Conservation (phyloP, 2,888 invertebrate genomes). For the Perizoma flavofasciatum region DNA sequence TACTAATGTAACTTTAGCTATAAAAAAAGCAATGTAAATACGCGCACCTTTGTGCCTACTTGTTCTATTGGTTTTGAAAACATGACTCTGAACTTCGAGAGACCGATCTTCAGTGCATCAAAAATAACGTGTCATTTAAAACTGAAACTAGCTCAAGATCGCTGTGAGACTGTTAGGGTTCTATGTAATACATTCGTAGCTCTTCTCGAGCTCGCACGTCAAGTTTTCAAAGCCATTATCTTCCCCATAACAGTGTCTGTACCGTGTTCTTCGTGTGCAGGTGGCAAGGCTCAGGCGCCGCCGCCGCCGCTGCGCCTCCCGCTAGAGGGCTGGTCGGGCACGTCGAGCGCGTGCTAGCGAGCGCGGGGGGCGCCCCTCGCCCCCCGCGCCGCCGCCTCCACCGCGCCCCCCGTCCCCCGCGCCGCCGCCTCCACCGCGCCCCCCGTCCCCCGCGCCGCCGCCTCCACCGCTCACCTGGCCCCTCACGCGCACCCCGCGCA, state of each 20-base stretch:
- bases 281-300: constrained; percentile 85
- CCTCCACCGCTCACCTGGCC: constrained; percentile 50
- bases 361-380: constrained; percentile 69
- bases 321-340: constrained; percentile 82
- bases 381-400: constrained; percentile 29
- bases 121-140: too few relatives aligned
- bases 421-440: too few relatives aligned
- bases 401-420: too few relatives aligned
- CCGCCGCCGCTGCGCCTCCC: constrained; percentile 84
- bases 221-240: too few relatives aligned
- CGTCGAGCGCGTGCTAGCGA: constrained; percentile 82
- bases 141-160: too few relatives aligned
- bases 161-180: too few relatives aligned
- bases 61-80: constrained; percentile 4
- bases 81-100: neutral
- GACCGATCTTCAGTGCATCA: too few relatives aligned
- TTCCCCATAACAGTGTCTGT: too few relatives aligned
- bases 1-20: constrained; percentile 2
- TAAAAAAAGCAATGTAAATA: constrained; percentile 5
- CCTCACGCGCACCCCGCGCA: constrained; percentile 65
- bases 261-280: constrained; percentile 43
- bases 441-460: too few relatives aligned
- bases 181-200: too few relatives aligned
- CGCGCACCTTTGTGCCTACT: constrained; percentile 5
- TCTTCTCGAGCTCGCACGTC: too few relatives aligned